phyloP scores from a whole-genome alignment of 1,140 invertebrate genomes.

The Chymomyza costata region DNA sequence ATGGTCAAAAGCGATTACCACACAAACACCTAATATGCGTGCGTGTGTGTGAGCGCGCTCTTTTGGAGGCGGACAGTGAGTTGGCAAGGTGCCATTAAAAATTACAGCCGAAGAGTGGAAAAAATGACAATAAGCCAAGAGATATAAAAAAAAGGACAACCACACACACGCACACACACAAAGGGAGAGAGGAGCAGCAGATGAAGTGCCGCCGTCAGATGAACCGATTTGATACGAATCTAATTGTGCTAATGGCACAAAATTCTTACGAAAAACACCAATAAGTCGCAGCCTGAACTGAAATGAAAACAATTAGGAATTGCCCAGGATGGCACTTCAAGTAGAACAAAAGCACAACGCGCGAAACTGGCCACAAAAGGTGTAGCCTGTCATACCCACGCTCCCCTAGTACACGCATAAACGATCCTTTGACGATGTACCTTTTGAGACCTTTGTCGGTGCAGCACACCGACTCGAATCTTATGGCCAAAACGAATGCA shows the following conservation, averaged over 20 bases:
- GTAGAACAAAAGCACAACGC: constrained; percentile 33
- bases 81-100: constrained; percentile 74
- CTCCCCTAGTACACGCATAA: constrained; percentile 11
- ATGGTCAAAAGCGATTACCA: constrained; percentile 72
- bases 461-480: constrained; percentile 9
- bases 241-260: constrained; percentile 72
- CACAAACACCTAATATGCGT: too few species aligned
- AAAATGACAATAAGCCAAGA: constrained; percentile 58
- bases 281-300: constrained; percentile 21
- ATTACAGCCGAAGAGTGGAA: constrained; percentile 56
- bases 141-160: constrained; percentile 36
- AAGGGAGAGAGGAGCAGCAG: too few species aligned
- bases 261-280: constrained; percentile 53
- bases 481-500: constrained; percentile 7
- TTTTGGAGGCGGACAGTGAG: constrained; percentile 66
- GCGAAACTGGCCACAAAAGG: constrained; percentile 28
- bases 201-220: not conserved
- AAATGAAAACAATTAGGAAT: constrained; percentile 50
- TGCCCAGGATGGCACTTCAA: constrained; percentile 41
- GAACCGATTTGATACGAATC: constrained; percentile 68
- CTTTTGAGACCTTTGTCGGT: not conserved
- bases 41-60: too few species aligned
- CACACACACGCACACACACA: constrained; percentile 47
- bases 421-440: constrained; percentile 11
- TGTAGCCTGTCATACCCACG: not conserved